These are phyloP conservation scores for Frankliniella intonsa DNA, from an alignment of 2,888 invertebrate genomes.

Conservation along the genomic window DNA sequence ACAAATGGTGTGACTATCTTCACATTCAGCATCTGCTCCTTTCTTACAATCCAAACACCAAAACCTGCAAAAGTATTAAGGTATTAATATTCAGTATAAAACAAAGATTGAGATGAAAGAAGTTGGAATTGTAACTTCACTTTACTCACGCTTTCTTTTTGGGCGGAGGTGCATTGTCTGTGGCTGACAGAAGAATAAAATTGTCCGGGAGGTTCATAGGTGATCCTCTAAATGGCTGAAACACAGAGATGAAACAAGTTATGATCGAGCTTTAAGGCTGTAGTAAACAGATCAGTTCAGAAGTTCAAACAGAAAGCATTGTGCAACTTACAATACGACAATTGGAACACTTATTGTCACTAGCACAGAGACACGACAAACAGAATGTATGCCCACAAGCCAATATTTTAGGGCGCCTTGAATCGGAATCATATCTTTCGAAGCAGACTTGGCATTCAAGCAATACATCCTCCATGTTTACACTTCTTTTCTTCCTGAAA, in stretches of 20 bases:
- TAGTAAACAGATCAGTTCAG: no score
- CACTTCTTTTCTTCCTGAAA: no score
- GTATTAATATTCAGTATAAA: neutral
- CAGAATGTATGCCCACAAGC: neutral
- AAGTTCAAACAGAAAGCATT: neutral
- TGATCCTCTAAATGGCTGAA: neutral
- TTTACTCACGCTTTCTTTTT: neutral
- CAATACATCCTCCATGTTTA: conserved; percentile 3
- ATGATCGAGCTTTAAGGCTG: no score
- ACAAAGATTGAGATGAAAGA: neutral
- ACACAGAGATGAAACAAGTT: neutral
- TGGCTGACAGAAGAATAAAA: neutral
- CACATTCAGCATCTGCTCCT: conserved; percentile 7
- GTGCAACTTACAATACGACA: neutral
- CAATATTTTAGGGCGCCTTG: neutral
- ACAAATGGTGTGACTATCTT: neutral
- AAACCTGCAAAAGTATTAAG: neutral
- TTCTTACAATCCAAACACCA: conserved; percentile 15
- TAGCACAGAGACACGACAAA: neutral
- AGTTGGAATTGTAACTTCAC: neutral
- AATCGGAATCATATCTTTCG: neutral
- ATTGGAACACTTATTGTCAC: neutral
- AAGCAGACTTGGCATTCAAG: conserved; percentile 4
- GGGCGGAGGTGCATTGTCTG: neutral
- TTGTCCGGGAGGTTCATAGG: neutral